Conservation (phyloP, 2,888 invertebrate species). For the Odontocolon sp. region DNA sequence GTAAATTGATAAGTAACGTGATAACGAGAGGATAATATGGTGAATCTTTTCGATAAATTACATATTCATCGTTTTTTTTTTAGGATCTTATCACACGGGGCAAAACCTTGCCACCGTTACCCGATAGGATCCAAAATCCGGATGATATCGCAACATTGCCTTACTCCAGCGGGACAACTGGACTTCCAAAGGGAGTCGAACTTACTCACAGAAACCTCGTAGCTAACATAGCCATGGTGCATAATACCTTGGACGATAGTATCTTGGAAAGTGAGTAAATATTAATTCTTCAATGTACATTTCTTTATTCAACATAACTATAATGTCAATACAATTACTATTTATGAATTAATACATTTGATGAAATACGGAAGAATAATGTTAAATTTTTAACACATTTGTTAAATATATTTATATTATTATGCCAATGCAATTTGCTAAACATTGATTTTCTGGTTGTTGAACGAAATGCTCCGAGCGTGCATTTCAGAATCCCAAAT, state of each 20-base stretch:
- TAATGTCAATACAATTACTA: too few relatives aligned
- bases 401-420: too few relatives aligned
- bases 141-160: slow-evolving; percentile 81
- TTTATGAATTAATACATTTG: too few relatives aligned
- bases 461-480: too few relatives aligned
- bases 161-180: slow-evolving; percentile 85
- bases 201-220: slow-evolving; percentile 82
- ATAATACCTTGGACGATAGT: slow-evolving; percentile 21
- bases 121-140: slow-evolving; percentile 43
- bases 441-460: too few relatives aligned
- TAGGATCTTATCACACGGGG: slow-evolving; percentile 76
- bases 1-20: slow-evolving; percentile 69
- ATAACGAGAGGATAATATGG: neutral
- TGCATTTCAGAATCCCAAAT: too few relatives aligned
- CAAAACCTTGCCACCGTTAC: slow-evolving; percentile 68
- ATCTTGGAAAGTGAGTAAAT: slow-evolving; percentile 37
- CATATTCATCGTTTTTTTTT: slow-evolving; percentile 10
- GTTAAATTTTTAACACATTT: too few relatives aligned
- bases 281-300: neutral
- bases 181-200: slow-evolving; percentile 83
- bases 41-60: neutral
- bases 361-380: too few relatives aligned
- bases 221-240: slow-evolving; percentile 80
- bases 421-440: too few relatives aligned
- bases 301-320: neutral